Conservation (phyloP, 2,888 invertebrate genomes). For the Tethea ocularis region DNA sequence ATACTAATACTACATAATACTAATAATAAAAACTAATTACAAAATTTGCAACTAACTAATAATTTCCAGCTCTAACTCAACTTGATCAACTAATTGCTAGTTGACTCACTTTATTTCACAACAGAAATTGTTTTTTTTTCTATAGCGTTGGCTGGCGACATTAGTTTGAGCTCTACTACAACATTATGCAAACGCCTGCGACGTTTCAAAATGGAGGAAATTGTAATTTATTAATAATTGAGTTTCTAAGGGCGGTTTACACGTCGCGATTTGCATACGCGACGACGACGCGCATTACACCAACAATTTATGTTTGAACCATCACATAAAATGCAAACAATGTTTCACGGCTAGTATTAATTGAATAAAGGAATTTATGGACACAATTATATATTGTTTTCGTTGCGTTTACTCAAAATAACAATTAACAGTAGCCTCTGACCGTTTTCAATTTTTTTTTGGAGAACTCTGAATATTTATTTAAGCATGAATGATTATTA, state of each 20-base stretch:
- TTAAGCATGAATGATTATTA: no score
- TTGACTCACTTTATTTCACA: background rate
- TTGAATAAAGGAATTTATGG: background rate
- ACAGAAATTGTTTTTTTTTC: background rate
- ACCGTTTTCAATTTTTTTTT: no score
- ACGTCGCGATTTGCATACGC: conserved; percentile 3
- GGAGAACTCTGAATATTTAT: no score
- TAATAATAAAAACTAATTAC: background rate
- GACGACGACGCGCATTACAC: background rate
- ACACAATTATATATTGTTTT: background rate
- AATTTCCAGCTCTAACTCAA: background rate
- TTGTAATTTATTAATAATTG: conserved; percentile 7
- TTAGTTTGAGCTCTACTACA: background rate
- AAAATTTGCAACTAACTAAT: background rate
- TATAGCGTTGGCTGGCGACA: background rate
- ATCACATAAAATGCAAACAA: background rate
- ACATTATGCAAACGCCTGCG: conserved; percentile 7
- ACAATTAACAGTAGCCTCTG: no score
- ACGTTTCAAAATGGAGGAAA: background rate
- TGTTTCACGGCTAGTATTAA: background rate
- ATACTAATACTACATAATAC: background rate
- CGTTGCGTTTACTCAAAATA: background rate
- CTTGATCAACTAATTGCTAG: background rate
- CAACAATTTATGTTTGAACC: background rate
- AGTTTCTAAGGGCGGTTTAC: conserved; percentile 3